phyloP scores from a whole-genome alignment of 2,888 invertebrate genomes.

The Phortica okadai region DNA sequence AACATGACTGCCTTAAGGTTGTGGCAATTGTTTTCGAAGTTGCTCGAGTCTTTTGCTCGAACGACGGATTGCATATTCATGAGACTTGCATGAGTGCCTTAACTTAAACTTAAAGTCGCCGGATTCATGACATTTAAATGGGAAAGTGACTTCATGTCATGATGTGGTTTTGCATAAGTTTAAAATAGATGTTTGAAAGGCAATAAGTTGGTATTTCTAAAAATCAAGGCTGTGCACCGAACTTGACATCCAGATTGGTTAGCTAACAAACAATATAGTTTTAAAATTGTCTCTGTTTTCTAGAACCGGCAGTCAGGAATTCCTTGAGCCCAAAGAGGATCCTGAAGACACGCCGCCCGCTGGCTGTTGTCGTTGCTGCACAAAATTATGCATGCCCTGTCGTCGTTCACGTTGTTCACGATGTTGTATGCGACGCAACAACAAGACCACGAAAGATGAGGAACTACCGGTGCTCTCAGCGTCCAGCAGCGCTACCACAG shows the following conservation, averaged over 20 bases:
- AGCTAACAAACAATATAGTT: background rate
- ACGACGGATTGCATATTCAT: slow-evolving; percentile 28
- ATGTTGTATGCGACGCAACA: slow-evolving; percentile 67
- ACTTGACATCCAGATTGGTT: no score
- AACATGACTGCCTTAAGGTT: slow-evolving; percentile 4
- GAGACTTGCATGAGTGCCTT: background rate
- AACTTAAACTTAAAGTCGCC: background rate
- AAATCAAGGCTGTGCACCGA: no score
- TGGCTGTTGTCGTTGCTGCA: slow-evolving; percentile 71
- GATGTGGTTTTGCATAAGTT: no score
- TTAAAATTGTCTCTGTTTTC: background rate
- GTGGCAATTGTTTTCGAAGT: slow-evolving; percentile 6
- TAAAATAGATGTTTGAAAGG: no score
- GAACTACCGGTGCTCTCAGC: slow-evolving; percentile 66
- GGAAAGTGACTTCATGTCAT: background rate
- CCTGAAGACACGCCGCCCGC: slow-evolving; percentile 54
- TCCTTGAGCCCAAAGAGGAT: slow-evolving; percentile 63
- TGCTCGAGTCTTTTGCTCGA: slow-evolving; percentile 5
- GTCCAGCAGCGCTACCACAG: slow-evolving; percentile 66
- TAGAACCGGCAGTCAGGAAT: slow-evolving; percentile 74
- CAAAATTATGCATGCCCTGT: slow-evolving; percentile 74
- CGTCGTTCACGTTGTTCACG: slow-evolving; percentile 73
- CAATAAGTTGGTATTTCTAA: no score
- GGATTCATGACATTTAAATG: background rate
- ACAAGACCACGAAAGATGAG: slow-evolving; percentile 58